phyloP scores from a whole-genome alignment of 2,888 invertebrate species.

The Platycnemis pennipes region DNA sequence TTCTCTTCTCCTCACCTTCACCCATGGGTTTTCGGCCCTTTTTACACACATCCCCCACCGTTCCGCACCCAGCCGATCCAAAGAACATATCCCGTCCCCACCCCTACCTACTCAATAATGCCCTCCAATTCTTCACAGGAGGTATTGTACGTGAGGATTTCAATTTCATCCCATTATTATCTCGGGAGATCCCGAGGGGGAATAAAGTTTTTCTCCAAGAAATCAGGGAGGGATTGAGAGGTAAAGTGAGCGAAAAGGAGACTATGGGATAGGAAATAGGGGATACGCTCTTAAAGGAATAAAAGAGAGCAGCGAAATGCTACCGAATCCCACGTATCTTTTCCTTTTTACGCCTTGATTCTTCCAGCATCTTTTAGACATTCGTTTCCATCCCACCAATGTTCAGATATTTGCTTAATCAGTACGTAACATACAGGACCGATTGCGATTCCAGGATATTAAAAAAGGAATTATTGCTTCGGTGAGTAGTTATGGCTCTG shows the following conservation, averaged over 20 bases:
- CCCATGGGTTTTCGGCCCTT: background rate
- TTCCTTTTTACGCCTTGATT: background rate
- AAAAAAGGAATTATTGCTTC: too few relatives aligned
- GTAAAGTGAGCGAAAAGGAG: background rate
- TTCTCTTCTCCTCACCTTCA: background rate
- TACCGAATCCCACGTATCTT: background rate
- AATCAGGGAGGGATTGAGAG: background rate
- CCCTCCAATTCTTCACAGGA: background rate
- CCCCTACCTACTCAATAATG: background rate
- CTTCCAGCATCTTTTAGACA: background rate
- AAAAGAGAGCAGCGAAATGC: background rate
- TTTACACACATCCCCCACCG: background rate
- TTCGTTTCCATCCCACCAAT: background rate
- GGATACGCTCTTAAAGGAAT: background rate
- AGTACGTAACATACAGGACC: too few relatives aligned
- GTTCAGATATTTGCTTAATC: too few relatives aligned
- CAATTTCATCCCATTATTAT: slow-evolving; percentile 20
- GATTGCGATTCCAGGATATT: too few relatives aligned
- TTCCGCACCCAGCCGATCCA: background rate
- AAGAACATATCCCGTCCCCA: background rate
- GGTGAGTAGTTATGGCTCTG: too few relatives aligned
- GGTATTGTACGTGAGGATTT: slow-evolving; percentile 17
- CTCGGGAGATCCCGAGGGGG: background rate
- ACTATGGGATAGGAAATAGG: background rate
- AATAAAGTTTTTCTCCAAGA: background rate